These are phyloP conservation scores for Tachina grossa DNA, from an alignment of 2,888 invertebrate genomes.

Conservation along the genomic window DNA sequence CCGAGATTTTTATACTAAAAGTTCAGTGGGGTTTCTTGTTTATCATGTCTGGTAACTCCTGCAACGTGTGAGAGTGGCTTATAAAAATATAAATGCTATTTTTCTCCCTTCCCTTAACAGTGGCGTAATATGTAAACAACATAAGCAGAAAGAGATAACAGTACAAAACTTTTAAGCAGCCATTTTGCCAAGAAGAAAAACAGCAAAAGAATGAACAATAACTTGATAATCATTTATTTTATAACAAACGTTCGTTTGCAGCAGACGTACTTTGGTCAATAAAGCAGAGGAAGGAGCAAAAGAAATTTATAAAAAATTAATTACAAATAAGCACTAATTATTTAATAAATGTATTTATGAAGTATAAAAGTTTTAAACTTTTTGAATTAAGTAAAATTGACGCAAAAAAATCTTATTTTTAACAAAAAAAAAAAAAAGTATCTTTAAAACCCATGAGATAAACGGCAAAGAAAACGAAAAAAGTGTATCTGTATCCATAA, in stretches of 20 bases:
- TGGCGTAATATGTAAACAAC: slow-evolving; percentile 17
- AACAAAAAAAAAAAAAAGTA: slow-evolving; percentile 46
- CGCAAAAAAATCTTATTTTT: slow-evolving; percentile 27
- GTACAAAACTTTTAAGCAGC: slow-evolving; percentile 31
- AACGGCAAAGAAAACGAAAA: slow-evolving; percentile 43
- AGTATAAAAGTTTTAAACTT: slow-evolving; percentile 9
- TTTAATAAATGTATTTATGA: slow-evolving; percentile 49
- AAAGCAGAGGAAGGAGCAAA: neutral
- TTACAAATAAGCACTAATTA: slow-evolving; percentile 36
- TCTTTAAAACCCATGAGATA: slow-evolving; percentile 40
- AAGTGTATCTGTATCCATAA: slow-evolving; percentile 69
- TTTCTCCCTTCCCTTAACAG: slow-evolving; percentile 27
- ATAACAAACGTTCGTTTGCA: slow-evolving; percentile 56
- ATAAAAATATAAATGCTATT: neutral
- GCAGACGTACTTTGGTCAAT: slow-evolving; percentile 45
- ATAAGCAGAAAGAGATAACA: slow-evolving; percentile 34
- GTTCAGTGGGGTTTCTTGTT: neutral
- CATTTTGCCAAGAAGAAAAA: slow-evolving; percentile 58
- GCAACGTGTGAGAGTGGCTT: neutral
- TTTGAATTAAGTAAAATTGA: slow-evolving; percentile 26
- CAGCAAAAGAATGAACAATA: slow-evolving; percentile 51
- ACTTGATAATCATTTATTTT: slow-evolving; percentile 57
- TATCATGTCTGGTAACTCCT: slow-evolving; percentile 14
- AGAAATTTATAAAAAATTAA: slow-evolving; percentile 49
- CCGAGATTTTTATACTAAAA: neutral